Percentiles rank a stretch among this genome's conserved stretches.
phyloP scores from a whole-genome alignment of 1,140 invertebrate genomes.

The Hormaphis cornu region DNA sequence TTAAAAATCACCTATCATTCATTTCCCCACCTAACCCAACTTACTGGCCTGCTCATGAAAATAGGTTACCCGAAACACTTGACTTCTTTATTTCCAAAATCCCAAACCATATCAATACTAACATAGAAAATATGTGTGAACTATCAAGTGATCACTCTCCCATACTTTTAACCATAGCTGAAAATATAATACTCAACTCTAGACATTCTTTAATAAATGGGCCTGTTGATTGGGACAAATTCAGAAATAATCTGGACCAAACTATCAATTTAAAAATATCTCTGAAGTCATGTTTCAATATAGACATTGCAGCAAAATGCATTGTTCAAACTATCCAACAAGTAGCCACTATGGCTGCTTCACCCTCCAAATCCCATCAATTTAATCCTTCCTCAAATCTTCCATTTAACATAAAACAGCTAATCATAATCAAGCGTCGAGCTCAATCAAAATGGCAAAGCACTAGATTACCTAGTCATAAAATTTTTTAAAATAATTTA shows the following conservation, averaged over 20 bases:
- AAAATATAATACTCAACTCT: not conserved
- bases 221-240: not conserved
- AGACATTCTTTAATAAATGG: not conserved
- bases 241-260: not conserved
- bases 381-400: not conserved
- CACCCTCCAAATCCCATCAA: not conserved
- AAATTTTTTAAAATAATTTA: not conserved
- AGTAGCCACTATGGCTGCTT: not conserved
- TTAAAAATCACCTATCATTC: not conserved
- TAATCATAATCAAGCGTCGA: not conserved
- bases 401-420: not conserved
- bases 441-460: not conserved
- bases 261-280: not conserved
- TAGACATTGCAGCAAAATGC: not conserved
- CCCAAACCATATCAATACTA: constrained; percentile 29
- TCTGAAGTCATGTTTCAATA: not conserved
- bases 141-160: constrained; percentile 38
- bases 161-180: constrained; percentile 13
- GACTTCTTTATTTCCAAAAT: constrained; percentile 39
- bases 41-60: constrained; percentile 41
- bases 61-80: constrained; percentile 40
- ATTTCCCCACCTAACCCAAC: constrained; percentile 41
- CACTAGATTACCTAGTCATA: not conserved
- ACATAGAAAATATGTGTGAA: constrained; percentile 31
- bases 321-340: not conserved